A percentile compares a stretch with the other conserved stretches of the same genome.
phyloP scores from a whole-genome alignment of 2,113 vertebrate genomes.

The Taxidea taxus region DNA sequence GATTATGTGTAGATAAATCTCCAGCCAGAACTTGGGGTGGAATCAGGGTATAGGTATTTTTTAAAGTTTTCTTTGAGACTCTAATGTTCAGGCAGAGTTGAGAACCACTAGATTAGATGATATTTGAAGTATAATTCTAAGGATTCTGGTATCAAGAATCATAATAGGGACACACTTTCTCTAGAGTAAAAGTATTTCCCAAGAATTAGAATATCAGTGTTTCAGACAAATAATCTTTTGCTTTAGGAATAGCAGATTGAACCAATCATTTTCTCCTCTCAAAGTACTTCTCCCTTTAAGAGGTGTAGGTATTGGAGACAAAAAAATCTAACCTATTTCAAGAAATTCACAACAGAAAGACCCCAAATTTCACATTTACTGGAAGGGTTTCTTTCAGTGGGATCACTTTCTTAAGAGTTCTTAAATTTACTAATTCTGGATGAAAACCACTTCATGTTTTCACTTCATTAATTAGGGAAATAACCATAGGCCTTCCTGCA shows the following conservation, averaged over 20 bases:
- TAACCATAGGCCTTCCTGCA: background rate
- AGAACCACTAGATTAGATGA: background rate
- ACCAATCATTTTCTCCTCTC: constrained; percentile 15
- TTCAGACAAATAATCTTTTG: constrained; percentile 24
- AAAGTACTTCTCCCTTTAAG: background rate
- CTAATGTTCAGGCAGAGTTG: background rate
- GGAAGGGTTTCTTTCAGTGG: background rate
- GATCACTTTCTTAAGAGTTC: constrained; percentile 7
- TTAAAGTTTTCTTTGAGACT: background rate
- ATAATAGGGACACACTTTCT: background rate
- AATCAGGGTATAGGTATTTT: background rate
- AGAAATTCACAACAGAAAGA: constrained; percentile 8
- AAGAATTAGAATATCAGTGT: background rate
- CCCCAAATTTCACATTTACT: background rate
- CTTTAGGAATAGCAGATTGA: background rate
- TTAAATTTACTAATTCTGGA: background rate
- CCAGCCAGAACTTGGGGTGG: background rate
- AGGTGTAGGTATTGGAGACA: background rate
- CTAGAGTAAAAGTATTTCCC: background rate
- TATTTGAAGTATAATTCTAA: background rate
- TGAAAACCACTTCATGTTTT: constrained; percentile 8
- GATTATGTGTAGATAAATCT: background rate
- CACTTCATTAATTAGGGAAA: background rate
- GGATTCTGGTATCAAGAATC: background rate
- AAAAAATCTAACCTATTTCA: background rate